phyloP scores from a whole-genome alignment of 2,888 invertebrate genomes.

The Nysson spinosus region DNA sequence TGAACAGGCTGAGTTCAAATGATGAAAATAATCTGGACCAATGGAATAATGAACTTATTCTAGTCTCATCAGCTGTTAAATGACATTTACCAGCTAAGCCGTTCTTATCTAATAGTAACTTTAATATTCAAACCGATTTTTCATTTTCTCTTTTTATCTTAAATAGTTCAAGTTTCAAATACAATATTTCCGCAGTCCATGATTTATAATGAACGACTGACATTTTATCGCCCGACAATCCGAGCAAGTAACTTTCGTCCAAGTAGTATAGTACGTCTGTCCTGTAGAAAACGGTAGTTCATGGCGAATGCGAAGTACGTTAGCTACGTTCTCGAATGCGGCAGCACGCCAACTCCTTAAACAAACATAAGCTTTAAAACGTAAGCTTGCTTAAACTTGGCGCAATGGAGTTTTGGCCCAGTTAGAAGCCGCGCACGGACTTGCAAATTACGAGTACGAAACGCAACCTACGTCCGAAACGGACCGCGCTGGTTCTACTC shows the following conservation, averaged over 20 bases:
- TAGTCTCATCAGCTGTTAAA: too few species aligned
- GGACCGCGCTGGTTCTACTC: slow-evolving; percentile 37
- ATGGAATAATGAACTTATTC: too few species aligned
- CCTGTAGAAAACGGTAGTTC: slow-evolving; percentile 17
- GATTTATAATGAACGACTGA: slow-evolving; percentile 11
- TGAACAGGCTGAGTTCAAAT: too few species aligned
- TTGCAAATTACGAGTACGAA: slow-evolving; percentile 67
- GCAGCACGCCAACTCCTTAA: slow-evolving; percentile 66
- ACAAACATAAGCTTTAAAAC: slow-evolving; percentile 68
- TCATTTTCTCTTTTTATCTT: too few species aligned
- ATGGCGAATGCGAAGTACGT: slow-evolving; percentile 29
- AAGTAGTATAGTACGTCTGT: slow-evolving; percentile 4
- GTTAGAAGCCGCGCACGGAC: slow-evolving; percentile 57
- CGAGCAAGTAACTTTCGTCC: slow-evolving; percentile 13
- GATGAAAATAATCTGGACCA: too few species aligned
- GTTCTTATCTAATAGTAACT: too few species aligned
- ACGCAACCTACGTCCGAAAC: slow-evolving; percentile 62
- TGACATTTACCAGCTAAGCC: too few species aligned
- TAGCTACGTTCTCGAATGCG: slow-evolving; percentile 43
- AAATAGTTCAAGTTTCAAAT: too few species aligned
- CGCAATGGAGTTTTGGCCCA: slow-evolving; percentile 56
- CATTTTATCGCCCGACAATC: slow-evolving; percentile 17
- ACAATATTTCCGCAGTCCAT: slow-evolving; percentile 12
- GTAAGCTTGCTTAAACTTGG: slow-evolving; percentile 66
- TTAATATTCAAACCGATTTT: too few species aligned